Percentiles rank a stretch among this genome's conserved stretches.
These are phyloP conservation scores for Centropus bengalensis DNA, from an alignment of 2,113 vertebrate genomes.

Conservation along the genomic window DNA sequence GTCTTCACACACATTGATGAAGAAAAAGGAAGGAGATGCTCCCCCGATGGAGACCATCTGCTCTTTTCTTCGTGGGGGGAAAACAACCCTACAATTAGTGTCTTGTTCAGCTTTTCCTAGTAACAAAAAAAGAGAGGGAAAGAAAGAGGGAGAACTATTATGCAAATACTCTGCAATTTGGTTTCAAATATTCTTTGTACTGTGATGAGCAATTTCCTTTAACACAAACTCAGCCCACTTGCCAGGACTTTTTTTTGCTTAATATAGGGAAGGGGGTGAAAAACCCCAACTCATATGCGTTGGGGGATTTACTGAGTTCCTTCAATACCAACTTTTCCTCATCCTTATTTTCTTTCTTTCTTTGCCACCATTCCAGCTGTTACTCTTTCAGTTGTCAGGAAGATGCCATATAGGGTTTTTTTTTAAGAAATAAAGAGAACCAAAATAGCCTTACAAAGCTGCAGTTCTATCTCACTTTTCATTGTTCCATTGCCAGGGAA, in stretches of 20 bases:
- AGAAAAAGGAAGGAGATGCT: conserved; percentile 9
- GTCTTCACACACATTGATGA: conserved; percentile 5
- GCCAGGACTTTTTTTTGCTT: conserved; percentile 53
- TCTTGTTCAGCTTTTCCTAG: conserved; percentile 74
- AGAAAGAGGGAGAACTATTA: conserved; percentile 74
- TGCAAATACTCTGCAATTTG: conserved; percentile 83
- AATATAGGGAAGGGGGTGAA: background rate
- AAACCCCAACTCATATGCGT: background rate
- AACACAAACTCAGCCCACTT: conserved; percentile 75
- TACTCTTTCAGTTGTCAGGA: conserved; percentile 38
- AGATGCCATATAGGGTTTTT: background rate
- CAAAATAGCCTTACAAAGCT: conserved; percentile 18
- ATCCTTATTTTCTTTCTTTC: background rate
- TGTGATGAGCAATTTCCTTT: conserved; percentile 81
- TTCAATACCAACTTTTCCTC: conserved; percentile 41
- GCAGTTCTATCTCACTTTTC: background rate
- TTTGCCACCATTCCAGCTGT: conserved; percentile 4
- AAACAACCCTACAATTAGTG: conserved; percentile 77
- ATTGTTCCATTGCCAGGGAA: background rate
- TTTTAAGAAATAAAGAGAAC: background rate
- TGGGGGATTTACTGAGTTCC: background rate
- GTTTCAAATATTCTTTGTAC: conserved; percentile 81
- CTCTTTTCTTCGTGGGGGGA: conserved; percentile 72
- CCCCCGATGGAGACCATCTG: conserved; percentile 70
- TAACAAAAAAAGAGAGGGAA: background rate